phyloP scores from a whole-genome alignment of 2,113 vertebrate genomes.

The Heloderma charlesbogerti region DNA sequence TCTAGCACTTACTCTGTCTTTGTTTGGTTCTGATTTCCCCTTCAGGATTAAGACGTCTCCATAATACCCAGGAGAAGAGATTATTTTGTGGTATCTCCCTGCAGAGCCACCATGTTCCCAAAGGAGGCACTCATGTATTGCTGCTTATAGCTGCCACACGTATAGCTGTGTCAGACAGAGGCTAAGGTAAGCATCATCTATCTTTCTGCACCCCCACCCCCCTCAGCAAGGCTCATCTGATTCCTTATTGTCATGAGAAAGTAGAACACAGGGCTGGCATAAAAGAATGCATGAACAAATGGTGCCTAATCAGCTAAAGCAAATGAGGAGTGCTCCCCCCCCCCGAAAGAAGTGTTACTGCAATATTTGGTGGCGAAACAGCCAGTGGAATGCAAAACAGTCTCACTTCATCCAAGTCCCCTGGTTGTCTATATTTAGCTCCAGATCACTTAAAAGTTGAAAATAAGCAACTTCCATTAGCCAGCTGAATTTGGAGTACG shows the following conservation, averaged over 20 bases:
- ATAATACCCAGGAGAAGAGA: slow-evolving; percentile 30
- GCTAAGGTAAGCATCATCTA: slow-evolving; percentile 51
- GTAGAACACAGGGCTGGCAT: slow-evolving; percentile 45
- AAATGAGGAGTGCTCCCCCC: slow-evolving; percentile 40
- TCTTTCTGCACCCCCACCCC: slow-evolving; percentile 43
- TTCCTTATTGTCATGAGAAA: slow-evolving; percentile 48
- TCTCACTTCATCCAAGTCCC: neutral
- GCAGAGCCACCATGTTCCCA: slow-evolving; percentile 76
- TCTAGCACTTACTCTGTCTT: slow-evolving; percentile 20
- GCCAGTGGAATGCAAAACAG: slow-evolving; percentile 28
- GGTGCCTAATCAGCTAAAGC: slow-evolving; percentile 43
- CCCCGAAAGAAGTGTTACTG: slow-evolving; percentile 47
- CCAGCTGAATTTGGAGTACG: neutral
- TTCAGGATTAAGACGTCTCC: slow-evolving; percentile 42
- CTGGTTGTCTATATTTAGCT: neutral
- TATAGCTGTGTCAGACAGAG: slow-evolving; percentile 56
- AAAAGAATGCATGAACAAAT: slow-evolving; percentile 12
- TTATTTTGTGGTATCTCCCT: slow-evolving; percentile 58
- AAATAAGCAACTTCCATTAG: slow-evolving; percentile 39
- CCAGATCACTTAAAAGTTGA: slow-evolving; percentile 16
- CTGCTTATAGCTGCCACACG: slow-evolving; percentile 61
- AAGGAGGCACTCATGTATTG: slow-evolving; percentile 79
- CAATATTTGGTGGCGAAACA: slow-evolving; percentile 41
- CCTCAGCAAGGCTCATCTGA: slow-evolving; percentile 42
- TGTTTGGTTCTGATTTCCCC: slow-evolving; percentile 45